These are phyloP conservation scores for Phenganax stokvisi DNA, from an alignment of 92 coral and sea anemone genomes.

Conservation along the genomic window DNA sequence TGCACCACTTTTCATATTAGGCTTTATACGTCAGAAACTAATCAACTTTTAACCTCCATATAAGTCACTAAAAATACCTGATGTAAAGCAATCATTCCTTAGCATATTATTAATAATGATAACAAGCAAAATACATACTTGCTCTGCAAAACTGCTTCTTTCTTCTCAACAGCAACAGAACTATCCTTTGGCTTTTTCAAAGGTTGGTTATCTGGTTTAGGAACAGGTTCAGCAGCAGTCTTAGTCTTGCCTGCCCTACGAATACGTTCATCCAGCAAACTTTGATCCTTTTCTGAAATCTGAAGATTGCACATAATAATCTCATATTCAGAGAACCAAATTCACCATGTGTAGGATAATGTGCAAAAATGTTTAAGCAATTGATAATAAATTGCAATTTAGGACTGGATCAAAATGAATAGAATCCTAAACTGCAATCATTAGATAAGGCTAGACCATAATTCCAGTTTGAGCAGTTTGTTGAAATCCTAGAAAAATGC, in stretches of 20 bases:
- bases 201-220: constrained; percentile 46
- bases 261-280: constrained; percentile 88
- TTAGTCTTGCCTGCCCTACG: constrained; percentile 78
- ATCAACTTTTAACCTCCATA: neutral
- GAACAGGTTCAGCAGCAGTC: constrained; percentile 55
- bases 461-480: no score
- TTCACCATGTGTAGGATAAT: no score
- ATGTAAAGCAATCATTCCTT: neutral
- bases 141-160: constrained; percentile 45
- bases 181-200: constrained; percentile 46
- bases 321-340: no score
- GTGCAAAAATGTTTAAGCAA: no score
- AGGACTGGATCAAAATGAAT: no score
- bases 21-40: no score
- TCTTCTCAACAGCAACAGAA: constrained; percentile 57
- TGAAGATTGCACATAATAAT: constrained; percentile 15
- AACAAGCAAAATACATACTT: constrained; percentile 12
- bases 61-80: neutral
- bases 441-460: no score
- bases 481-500: no score
- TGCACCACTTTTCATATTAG: no score
- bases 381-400: no score
- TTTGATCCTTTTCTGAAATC: constrained; percentile 86
- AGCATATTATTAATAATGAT: neutral
- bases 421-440: no score